phyloP scores from a whole-genome alignment of 2,113 vertebrate genomes.

The Mandrillus leucophaeus region DNA sequence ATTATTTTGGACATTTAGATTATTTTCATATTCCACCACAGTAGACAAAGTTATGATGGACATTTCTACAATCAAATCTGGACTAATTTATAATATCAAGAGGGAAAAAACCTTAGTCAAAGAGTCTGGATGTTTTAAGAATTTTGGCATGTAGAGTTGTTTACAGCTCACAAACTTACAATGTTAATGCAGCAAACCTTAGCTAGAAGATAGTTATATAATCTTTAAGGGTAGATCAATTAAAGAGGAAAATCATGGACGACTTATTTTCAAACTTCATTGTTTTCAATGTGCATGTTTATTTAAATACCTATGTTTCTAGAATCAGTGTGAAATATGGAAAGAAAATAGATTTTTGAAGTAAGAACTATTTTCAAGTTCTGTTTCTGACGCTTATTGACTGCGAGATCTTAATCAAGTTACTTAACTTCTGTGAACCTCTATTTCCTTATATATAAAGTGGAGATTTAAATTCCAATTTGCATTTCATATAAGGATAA shows the following conservation, averaged over 20 bases:
- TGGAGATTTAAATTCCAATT: not conserved
- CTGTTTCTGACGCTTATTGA: not conserved
- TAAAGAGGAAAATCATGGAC: not conserved
- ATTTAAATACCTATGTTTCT: not conserved
- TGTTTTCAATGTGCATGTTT: not conserved
- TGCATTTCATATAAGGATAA: not conserved
- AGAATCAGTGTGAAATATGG: not conserved
- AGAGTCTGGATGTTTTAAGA: not conserved
- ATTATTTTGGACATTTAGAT: not conserved
- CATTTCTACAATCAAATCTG: not conserved
- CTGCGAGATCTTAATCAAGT: not conserved
- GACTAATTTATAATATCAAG: not conserved
- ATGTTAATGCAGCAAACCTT: not conserved
- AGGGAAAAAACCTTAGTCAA: too few relatives aligned
- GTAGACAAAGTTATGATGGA: not conserved
- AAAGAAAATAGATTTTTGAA: not conserved
- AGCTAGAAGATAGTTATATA: not conserved
- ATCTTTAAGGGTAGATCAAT: not conserved
- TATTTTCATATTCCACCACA: not conserved
- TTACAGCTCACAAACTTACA: not conserved
- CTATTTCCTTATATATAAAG: not conserved
- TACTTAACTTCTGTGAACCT: not conserved
- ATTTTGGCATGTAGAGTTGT: not conserved
- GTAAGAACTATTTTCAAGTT: not conserved
- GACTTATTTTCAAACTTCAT: not conserved